A percentile compares a stretch with the other conserved stretches of the same genome.
Evolutionary conservation across 2,113 vertebrate species (phyloP).

Genomic region (Laticauda laticaudata): DNA sequence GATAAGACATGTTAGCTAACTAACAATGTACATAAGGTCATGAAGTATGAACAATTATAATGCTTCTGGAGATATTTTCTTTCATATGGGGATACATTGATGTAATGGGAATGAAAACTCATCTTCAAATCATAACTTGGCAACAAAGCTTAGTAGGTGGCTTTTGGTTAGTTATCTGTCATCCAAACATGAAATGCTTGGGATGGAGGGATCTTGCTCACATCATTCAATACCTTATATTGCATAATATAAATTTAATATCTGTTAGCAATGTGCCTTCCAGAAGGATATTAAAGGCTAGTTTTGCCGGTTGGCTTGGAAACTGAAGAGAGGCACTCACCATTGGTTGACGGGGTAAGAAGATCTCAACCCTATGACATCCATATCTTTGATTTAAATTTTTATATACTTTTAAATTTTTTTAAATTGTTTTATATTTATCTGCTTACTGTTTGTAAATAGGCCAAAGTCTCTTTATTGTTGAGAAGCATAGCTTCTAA

Average conservation of each 20-base stretch:
- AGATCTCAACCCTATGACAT: neutral
- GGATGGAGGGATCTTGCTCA: neutral
- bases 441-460: neutral
- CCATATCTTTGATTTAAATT: neutral
- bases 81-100: neutral
- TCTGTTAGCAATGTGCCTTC: neutral
- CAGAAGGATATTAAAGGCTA: too few relatives aligned
- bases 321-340: neutral
- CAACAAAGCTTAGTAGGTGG: neutral
- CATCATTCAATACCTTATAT: neutral
- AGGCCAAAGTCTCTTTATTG: neutral
- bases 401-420: neutral
- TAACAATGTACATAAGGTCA: constrained; percentile 27
- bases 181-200: neutral
- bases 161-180: neutral
- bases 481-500: neutral
- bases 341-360: neutral
- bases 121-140: neutral
- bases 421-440: neutral
- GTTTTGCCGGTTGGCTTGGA: too few relatives aligned
- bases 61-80: neutral
- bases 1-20: constrained; percentile 16
- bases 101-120: neutral
- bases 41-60: neutral
- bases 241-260: neutral